phyloP scores from a whole-genome alignment of 2,113 vertebrate species.

The Alethe diademata region DNA sequence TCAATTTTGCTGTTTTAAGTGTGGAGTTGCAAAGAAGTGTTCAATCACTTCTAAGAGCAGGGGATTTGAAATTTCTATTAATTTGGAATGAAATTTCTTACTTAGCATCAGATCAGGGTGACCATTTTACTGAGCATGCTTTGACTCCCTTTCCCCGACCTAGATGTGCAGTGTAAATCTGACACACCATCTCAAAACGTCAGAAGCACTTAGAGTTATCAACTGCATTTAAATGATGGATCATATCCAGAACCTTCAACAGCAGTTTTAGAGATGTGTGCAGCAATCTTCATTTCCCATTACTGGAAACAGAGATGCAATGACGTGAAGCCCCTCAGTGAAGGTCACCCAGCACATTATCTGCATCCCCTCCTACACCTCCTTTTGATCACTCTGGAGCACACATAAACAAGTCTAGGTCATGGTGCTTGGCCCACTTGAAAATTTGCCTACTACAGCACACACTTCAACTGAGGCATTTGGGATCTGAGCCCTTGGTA shows the following conservation, averaged over 20 bases:
- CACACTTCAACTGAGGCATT: neutral
- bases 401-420: neutral
- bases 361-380: conserved; percentile 2
- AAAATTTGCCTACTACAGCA: neutral
- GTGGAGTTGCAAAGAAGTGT: neutral
- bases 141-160: neutral
- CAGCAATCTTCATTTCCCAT: neutral
- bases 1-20: conserved; percentile 13
- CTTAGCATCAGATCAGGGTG: neutral
- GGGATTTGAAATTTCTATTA: conserved; percentile 17
- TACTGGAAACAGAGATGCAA: neutral
- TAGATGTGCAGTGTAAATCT: neutral
- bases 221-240: neutral
- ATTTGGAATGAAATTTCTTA: neutral
- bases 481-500: neutral
- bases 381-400: neutral
- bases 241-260: neutral
- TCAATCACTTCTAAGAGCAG: conserved; percentile 9
- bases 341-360: conserved; percentile 29
- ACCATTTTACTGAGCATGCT: neutral
- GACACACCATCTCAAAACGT: neutral
- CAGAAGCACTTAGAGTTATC: neutral
- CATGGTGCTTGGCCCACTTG: neutral
- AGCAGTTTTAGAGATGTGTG: neutral
- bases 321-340: neutral